Conservation (phyloP, 1,140 invertebrate species). For the Cyrtorhinus lividipennis region DNA sequence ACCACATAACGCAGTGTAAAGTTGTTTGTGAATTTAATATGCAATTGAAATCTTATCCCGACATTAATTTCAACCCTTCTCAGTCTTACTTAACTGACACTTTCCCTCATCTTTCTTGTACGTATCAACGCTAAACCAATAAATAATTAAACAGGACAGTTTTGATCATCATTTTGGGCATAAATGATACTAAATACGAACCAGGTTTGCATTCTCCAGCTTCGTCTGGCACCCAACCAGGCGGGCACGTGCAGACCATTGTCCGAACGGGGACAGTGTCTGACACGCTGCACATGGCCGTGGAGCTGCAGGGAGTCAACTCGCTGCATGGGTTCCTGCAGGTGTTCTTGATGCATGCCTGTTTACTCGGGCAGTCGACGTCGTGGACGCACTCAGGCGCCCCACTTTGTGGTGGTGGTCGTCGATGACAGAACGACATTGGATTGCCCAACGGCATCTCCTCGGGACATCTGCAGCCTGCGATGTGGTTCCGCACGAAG, state of each 20-base stretch:
- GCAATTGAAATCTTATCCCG: no score
- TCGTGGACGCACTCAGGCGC: constrained; percentile 62
- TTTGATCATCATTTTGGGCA: not conserved
- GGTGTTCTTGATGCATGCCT: constrained; percentile 62
- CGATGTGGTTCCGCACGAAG: constrained; percentile 55
- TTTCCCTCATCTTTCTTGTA: not conserved
- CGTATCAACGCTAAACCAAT: no score
- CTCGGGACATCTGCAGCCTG: constrained; percentile 60
- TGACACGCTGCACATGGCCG: constrained; percentile 57
- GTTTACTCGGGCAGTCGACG: constrained; percentile 57
- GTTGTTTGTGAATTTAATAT: no score
- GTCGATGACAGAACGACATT: constrained; percentile 52
- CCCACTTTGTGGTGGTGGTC: constrained; percentile 30
- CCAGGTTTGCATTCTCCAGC: constrained; percentile 54
- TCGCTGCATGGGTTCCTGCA: constrained; percentile 64
- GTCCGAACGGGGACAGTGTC: constrained; percentile 68
- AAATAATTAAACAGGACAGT: not conserved
- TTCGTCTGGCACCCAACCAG: constrained; percentile 62
- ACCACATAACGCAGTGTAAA: no score
- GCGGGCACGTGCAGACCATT: constrained; percentile 69
- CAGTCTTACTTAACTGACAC: no score
- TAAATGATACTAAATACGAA: constrained; percentile 23
- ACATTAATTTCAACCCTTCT: no score
- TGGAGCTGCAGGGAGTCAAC: constrained; percentile 53
- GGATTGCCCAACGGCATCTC: constrained; percentile 59